Base-by-base conservation (phyloP, 1,140 invertebrate species). In the Bicyclus anynana region DNA sequence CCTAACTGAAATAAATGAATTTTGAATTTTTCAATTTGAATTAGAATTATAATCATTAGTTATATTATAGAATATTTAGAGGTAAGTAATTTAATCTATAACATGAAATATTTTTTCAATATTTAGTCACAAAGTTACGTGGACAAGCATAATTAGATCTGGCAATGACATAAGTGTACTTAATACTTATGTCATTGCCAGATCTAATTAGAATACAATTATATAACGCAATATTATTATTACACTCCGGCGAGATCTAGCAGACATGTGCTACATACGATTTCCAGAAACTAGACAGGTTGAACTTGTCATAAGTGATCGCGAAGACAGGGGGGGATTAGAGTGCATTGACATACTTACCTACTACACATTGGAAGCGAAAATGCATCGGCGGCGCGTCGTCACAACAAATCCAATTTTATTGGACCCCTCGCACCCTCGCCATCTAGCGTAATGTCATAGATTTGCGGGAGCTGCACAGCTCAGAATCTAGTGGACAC, bases 341-440 rank as follows among this genome's bases (percentile, higher is more conserved):
- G 77, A 84, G 81, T 87, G 77, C 81, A 84, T 84, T 80, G 84
- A 74, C 84, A 82, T 63, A 85, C 80, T 87, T 87, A 87, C 82
- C 82, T 83, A 84, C 77, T 81, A 74, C 70, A 74, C 69, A 74
- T 62, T 81, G 78, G 77, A 80, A 68, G 80, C 80, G 76, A 84
- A 84, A 87, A 67, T 87, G 79, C 81, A 83, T 64, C 66, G 69
- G 40, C 58, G 62, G 62, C 68, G 67, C 67, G 65, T 60, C 74
- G 77, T 69, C 77, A 74, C 70, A 74, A 62, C 29, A 52, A 54
- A 59, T 51, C 81, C 80, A 84, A 53, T 35, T 18, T 66, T 59
- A 59, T 56, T 62, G 74, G 81, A 76, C 47, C 78, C 44, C 12
- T 54, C 61, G 16, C 63, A 52, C 54, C 55, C 48, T 63, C 64